These are phyloP conservation scores for Lysandra bellargus DNA, from an alignment of 2,888 invertebrate species.

Conservation along the genomic window DNA sequence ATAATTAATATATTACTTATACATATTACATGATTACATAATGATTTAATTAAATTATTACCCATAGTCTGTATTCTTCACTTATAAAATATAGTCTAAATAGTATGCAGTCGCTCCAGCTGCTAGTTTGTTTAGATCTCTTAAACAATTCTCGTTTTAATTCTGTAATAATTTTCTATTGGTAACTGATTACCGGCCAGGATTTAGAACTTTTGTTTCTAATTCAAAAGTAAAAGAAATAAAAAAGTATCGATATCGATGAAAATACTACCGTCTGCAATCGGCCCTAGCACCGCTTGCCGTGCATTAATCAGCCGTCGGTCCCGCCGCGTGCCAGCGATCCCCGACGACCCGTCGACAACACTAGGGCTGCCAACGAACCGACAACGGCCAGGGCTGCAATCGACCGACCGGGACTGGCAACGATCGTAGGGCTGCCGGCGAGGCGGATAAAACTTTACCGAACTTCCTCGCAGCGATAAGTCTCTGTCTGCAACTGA, in stretches of 20 bases:
- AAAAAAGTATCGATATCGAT: constrained; percentile 36
- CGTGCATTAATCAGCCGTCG: constrained; percentile 49
- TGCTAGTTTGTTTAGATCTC: too few species aligned
- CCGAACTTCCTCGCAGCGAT: constrained; percentile 12
- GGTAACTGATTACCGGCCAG: background rate
- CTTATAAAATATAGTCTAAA: too few species aligned
- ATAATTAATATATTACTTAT: too few species aligned
- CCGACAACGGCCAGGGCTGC: constrained; percentile 36
- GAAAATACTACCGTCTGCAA: constrained; percentile 1
- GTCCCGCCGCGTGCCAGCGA: constrained; percentile 47
- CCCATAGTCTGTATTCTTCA: too few species aligned
- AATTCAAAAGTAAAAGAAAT: background rate
- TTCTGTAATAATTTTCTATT: too few species aligned
- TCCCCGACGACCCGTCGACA: constrained; percentile 37
- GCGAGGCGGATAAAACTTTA: constrained; percentile 31
- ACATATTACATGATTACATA: too few species aligned
- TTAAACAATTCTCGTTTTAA: too few species aligned
- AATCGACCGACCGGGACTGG: constrained; percentile 20
- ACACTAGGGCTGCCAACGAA: constrained; percentile 36
- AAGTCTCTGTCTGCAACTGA: constrained; percentile 22
- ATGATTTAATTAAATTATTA: too few species aligned
- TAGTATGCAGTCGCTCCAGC: too few species aligned
- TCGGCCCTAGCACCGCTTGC: constrained; percentile 42
- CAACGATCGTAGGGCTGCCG: constrained; percentile 34
- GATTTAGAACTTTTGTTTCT: background rate